Conservation (phyloP, 2,797 vertebrate species). For the Lagorchestes hirsutus region DNA sequence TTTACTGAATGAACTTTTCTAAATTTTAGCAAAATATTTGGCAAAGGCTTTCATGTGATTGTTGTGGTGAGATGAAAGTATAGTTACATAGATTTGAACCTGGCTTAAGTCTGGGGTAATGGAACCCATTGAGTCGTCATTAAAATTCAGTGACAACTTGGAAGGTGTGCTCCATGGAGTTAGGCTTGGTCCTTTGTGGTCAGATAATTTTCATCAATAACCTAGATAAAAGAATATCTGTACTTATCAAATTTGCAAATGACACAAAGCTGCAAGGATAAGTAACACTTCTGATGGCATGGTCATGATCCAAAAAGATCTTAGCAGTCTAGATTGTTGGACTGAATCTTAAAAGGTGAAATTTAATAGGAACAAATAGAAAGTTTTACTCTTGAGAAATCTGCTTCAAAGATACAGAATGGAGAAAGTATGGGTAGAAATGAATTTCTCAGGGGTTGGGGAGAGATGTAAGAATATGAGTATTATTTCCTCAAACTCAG, state of each 20-base stretch:
- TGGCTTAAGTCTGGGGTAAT: not conserved
- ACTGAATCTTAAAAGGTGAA: not conserved
- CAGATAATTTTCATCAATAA: not conserved
- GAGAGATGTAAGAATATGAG: not conserved
- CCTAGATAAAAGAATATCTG: not conserved
- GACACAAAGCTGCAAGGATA: not conserved
- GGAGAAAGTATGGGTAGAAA: not conserved
- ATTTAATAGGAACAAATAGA: not conserved
- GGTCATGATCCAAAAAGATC: not conserved
- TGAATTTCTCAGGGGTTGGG: not conserved
- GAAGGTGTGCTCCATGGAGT: not conserved
- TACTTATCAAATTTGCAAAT: not conserved
- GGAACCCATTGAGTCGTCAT: not conserved
- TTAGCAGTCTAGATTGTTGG: not conserved
- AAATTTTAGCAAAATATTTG: not conserved
- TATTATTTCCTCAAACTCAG: not conserved
- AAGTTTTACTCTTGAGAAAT: not conserved
- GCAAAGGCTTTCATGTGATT: not conserved
- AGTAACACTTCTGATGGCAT: not conserved
- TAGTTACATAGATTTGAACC: not conserved
- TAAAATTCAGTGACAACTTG: not conserved
- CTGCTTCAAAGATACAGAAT: not conserved
- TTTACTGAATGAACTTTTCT: not conserved
- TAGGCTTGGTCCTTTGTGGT: not conserved
- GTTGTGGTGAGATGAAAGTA: not conserved